Percentiles rank a stretch among this genome's conserved stretches.
phyloP scores from a whole-genome alignment of 2,113 vertebrate species.

The Thoracochromis brauschi region DNA sequence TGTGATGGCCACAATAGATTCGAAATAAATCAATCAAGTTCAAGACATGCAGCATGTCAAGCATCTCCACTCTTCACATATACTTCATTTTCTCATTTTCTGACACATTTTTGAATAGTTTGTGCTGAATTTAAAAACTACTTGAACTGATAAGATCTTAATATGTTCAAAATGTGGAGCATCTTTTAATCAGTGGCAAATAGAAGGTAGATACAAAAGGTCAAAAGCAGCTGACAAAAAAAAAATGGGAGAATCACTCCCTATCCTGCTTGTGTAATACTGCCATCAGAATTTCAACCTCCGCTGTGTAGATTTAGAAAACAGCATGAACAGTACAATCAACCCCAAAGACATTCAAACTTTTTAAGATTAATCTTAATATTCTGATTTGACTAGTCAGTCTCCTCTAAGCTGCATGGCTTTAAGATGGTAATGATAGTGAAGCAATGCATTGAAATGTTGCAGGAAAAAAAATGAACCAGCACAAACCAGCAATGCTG shows the following conservation, averaged over 20 bases:
- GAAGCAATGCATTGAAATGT: background rate
- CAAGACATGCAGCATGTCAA: background rate
- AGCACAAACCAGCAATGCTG: background rate
- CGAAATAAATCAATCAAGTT: background rate
- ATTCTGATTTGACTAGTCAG: background rate
- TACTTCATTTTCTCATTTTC: background rate
- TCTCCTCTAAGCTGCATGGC: background rate
- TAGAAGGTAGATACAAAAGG: background rate
- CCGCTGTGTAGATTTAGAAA: background rate
- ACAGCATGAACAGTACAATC: background rate
- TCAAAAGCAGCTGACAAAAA: background rate
- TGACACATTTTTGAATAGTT: background rate
- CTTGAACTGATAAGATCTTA: background rate
- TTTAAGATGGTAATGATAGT: background rate
- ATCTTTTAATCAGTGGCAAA: background rate
- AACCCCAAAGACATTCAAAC: background rate
- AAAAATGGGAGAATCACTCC: background rate
- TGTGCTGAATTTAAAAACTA: background rate
- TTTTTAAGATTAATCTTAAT: background rate
- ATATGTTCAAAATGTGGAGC: background rate
- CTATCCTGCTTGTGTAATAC: background rate
- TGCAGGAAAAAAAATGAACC: background rate
- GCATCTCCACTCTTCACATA: background rate
- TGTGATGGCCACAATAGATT: background rate
- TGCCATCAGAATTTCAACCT: background rate